Evolutionary conservation across 2,888 invertebrate genomes (phyloP).

Genomic region (Azorinus chamasolen): DNA sequence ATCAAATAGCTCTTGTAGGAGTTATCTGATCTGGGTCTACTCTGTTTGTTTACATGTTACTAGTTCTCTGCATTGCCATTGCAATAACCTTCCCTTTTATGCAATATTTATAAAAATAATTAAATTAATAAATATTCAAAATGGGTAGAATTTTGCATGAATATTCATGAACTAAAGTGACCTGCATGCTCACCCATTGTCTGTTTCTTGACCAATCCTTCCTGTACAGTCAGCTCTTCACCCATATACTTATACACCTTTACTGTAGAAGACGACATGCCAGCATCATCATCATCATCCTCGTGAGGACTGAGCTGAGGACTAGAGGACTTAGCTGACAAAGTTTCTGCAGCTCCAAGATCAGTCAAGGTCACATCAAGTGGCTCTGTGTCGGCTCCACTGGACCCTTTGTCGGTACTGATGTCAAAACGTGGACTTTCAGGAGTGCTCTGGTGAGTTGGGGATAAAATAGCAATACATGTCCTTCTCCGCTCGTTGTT

Average conservation of each 20-base stretch:
- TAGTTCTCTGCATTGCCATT: no score
- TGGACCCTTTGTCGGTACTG: no score
- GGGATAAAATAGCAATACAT: conserved; percentile 78
- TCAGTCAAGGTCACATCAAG: neutral
- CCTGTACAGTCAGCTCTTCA: conserved; percentile 72
- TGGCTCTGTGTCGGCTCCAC: neutral
- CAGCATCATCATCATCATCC: conserved; percentile 32
- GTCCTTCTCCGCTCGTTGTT: conserved; percentile 79
- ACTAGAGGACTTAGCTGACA: conserved; percentile 24
- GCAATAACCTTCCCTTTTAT: no score
- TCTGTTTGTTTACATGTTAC: no score
- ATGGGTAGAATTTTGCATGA: no score
- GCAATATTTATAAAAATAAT: no score
- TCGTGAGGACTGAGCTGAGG: no score
- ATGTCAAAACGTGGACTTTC: no score
- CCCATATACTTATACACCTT: conserved; percentile 72
- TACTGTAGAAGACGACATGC: conserved; percentile 41
- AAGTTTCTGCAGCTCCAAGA: conserved; percentile 26
- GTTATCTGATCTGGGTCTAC: no score
- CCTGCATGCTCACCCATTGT: conserved; percentile 69
- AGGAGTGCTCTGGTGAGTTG: conserved; percentile 28
- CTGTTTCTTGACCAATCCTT: conserved; percentile 77
- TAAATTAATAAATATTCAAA: no score
- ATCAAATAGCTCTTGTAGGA: no score
- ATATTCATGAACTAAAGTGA: no score